Percentiles rank a stretch among this genome's conserved stretches.
Conservation (phyloP, 2,888 invertebrate species). For the Ypsolopha scabrella region DNA sequence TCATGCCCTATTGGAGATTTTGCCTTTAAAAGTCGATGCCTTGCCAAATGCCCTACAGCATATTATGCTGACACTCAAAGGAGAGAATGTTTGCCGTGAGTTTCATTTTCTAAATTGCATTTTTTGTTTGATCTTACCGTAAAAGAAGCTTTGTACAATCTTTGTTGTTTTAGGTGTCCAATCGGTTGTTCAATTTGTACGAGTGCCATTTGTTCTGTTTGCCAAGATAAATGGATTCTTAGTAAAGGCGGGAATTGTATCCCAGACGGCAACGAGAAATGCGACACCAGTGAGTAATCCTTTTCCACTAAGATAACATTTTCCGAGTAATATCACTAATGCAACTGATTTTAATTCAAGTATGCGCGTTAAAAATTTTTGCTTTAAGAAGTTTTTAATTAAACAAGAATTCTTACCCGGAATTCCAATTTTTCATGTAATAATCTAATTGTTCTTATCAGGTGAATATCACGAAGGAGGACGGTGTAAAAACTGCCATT, state of each 20-base stretch:
- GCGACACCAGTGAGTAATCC: slow-evolving; percentile 76
- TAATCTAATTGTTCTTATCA: slow-evolving; percentile 39
- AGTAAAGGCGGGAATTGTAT: slow-evolving; percentile 82
- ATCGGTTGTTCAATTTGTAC: slow-evolving; percentile 82
- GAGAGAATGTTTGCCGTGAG: slow-evolving; percentile 78
- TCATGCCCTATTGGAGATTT: slow-evolving; percentile 81
- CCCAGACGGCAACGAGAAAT: slow-evolving; percentile 79
- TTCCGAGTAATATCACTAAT: slow-evolving; percentile 11
- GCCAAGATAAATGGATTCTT: slow-evolving; percentile 80
- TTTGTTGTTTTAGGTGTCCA: slow-evolving; percentile 70
- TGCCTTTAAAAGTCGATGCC: slow-evolving; percentile 79
- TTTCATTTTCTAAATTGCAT: slow-evolving; percentile 14
- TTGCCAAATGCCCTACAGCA: slow-evolving; percentile 78
- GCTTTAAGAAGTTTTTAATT: too few relatives aligned
- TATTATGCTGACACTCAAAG: slow-evolving; percentile 82
- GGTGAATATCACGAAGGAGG: slow-evolving; percentile 82
- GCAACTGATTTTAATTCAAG: slow-evolving; percentile 1
- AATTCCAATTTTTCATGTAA: too few relatives aligned
- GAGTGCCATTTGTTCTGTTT: slow-evolving; percentile 78
- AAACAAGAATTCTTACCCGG: too few relatives aligned
- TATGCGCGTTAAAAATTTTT: background rate
- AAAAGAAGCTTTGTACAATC: slow-evolving; percentile 1
- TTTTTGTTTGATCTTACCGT: background rate
- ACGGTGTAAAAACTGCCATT: slow-evolving; percentile 85
- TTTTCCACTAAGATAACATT: background rate